These are phyloP conservation scores for Aelia acuminata DNA, from an alignment of 2,888 invertebrate species.

Conservation along the genomic window DNA sequence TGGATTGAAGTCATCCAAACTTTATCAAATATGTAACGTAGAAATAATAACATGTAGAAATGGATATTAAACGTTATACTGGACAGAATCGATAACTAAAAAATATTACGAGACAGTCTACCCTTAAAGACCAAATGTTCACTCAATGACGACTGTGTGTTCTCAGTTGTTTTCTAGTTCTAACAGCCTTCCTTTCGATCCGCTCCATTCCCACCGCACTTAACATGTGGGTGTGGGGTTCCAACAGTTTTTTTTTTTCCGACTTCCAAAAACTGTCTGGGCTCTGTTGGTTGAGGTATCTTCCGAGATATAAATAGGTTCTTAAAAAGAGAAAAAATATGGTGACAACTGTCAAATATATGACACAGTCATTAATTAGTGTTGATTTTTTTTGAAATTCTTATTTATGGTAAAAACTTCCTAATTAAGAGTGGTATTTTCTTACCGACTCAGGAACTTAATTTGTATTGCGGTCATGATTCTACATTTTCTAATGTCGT, in stretches of 20 bases:
- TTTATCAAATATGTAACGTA: too few relatives aligned
- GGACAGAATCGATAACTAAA: too few relatives aligned
- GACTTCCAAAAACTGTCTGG: neutral
- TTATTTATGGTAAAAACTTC: neutral
- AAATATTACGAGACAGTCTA: neutral
- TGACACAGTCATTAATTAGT: neutral
- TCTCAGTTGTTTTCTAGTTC: neutral
- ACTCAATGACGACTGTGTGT: neutral
- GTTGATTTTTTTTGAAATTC: neutral
- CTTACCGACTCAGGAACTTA: neutral
- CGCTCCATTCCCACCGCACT: neutral
- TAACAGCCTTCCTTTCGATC: neutral
- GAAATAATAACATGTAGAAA: too few relatives aligned
- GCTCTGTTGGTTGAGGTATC: neutral
- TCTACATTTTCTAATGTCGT: too few relatives aligned
- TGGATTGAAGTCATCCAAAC: too few relatives aligned
- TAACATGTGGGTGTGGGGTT: constrained; percentile 11
- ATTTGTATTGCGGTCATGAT: neutral
- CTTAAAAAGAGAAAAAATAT: neutral
- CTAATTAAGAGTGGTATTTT: neutral
- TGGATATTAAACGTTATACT: too few relatives aligned
- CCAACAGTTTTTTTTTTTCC: neutral
- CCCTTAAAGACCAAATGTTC: neutral
- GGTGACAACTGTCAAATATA: neutral
- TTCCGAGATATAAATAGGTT: neutral